Conservation (phyloP, 2,888 invertebrate species). For the Clunio marinus region DNA sequence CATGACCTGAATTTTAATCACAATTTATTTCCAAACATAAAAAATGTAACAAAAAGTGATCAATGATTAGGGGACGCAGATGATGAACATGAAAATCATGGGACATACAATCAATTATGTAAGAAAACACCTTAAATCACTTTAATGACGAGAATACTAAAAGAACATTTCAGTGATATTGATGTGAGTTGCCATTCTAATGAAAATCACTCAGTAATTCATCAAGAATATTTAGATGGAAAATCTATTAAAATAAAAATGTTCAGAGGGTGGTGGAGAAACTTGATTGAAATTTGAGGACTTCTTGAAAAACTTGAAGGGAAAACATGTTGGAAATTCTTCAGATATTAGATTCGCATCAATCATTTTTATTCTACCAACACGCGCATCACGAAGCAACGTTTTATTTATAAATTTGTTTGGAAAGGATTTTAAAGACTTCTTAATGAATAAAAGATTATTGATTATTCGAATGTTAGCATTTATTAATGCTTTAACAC, state of each 20-base stretch:
- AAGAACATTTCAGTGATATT: background rate
- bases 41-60: background rate
- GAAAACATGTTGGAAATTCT: too few species aligned
- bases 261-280: background rate
- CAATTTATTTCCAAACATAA: background rate
- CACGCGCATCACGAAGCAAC: background rate
- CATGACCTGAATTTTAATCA: conserved; percentile 6
- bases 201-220: background rate
- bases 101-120: conserved; percentile 15
- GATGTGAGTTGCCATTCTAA: background rate
- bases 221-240: background rate
- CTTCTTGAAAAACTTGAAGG: too few species aligned
- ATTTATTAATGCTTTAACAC: too few species aligned
- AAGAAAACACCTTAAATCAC: conserved; percentile 15
- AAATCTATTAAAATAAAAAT: conserved; percentile 5
- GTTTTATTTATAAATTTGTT: background rate
- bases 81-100: background rate
- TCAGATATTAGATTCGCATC: background rate
- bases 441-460: too few species aligned
- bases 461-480: too few species aligned
- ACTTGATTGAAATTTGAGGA: background rate
- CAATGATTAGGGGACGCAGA: background rate
- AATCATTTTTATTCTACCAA: background rate
- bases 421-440: background rate
- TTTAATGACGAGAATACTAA: background rate